Conservation (phyloP, 1,140 invertebrate genomes). For the Hyles vespertilio region DNA sequence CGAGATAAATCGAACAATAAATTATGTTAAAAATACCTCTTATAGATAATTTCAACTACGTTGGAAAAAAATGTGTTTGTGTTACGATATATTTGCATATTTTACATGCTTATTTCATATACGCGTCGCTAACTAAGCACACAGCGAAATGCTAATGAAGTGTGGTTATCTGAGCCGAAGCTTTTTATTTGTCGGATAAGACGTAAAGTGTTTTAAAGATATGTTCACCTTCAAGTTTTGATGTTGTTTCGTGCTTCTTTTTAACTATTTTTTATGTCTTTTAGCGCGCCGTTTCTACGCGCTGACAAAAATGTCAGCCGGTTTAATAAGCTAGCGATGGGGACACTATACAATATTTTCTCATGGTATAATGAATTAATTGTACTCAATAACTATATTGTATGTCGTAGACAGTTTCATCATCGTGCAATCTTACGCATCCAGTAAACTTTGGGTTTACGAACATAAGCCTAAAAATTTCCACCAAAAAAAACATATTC, state of each 20-base stretch:
- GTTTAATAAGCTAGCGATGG: too few relatives aligned
- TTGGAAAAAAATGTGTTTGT: slow-evolving; percentile 11
- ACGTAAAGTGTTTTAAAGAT: slow-evolving; percentile 41
- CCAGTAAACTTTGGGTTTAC: too few relatives aligned
- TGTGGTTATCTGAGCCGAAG: slow-evolving; percentile 29
- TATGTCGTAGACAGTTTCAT: too few relatives aligned
- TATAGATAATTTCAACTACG: slow-evolving; percentile 6
- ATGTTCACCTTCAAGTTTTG: slow-evolving; percentile 37
- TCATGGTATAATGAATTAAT: background rate
- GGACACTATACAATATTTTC: slow-evolving; percentile 1
- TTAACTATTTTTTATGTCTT: slow-evolving; percentile 20
- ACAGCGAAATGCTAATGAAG: slow-evolving; percentile 37
- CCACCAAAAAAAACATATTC: too few relatives aligned
- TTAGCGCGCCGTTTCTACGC: slow-evolving; percentile 20
- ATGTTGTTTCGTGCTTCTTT: slow-evolving; percentile 29
- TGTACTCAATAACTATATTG: too few relatives aligned
- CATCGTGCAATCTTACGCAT: too few relatives aligned
- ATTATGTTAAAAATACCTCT: slow-evolving; percentile 8
- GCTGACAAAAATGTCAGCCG: slow-evolving; percentile 5
- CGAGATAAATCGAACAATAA: background rate
- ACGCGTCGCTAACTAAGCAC: slow-evolving; percentile 26
- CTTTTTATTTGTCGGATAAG: slow-evolving; percentile 40
- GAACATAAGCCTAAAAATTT: too few relatives aligned
- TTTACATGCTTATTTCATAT: slow-evolving; percentile 20
- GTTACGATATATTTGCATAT: slow-evolving; percentile 24